Percentiles rank a stretch among this genome's conserved stretches.
Evolutionary conservation across 2,113 vertebrate genomes (phyloP).

Genomic region (Etheostoma spectabile): DNA sequence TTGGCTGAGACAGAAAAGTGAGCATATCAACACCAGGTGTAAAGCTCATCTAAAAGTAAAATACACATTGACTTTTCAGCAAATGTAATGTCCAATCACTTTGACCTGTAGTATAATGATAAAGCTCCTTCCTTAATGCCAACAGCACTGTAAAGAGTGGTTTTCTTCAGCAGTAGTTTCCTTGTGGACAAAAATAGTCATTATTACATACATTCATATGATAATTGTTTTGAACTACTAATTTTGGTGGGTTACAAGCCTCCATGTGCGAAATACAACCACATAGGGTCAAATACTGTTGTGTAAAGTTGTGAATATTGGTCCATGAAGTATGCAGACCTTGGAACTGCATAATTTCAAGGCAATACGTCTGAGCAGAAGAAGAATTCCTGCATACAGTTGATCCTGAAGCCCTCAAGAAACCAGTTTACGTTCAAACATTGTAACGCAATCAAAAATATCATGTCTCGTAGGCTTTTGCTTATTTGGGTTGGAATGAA

Average conservation of each 20-base stretch:
- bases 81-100: conserved; percentile 35
- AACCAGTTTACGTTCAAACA: conserved; percentile 8
- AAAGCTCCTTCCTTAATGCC: conserved; percentile 30
- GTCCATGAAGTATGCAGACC: conserved; percentile 53
- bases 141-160: conserved; percentile 57
- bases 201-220: conserved; percentile 72
- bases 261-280: conserved; percentile 57
- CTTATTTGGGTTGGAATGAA: conserved; percentile 71
- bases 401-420: conserved; percentile 42
- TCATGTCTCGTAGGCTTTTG: conserved; percentile 24
- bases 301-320: conserved; percentile 57
- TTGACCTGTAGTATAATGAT: conserved; percentile 27
- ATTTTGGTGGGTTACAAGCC: conserved; percentile 35
- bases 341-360: conserved; percentile 64
- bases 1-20: conserved; percentile 47
- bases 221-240: conserved; percentile 47
- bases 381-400: conserved; percentile 42
- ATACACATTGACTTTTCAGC: conserved; percentile 37
- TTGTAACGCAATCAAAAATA: conserved; percentile 53
- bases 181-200: conserved; percentile 40
- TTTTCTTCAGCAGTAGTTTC: conserved; percentile 59
- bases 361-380: conserved; percentile 68
- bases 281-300: conserved; percentile 64
- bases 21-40: conserved; percentile 46
- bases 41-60: conserved; percentile 34